Evolutionary conservation across 1,140 invertebrate species (phyloP), one percentile per base, ranked within the genome.

Genomic region (Drosophila leontia): DNA sequence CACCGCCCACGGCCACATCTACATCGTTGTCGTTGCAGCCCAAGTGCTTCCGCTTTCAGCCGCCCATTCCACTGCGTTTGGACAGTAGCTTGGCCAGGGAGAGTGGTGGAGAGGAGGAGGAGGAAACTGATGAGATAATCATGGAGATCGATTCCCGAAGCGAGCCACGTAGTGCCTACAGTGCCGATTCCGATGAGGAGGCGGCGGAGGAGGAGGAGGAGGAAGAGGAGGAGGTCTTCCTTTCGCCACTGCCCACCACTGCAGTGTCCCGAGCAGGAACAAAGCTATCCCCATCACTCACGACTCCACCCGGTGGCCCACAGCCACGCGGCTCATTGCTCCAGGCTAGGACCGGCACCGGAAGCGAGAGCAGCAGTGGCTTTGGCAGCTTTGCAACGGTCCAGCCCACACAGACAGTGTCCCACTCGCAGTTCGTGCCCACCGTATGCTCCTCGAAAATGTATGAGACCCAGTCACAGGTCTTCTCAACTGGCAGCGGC

Each of bases 401-500:
- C 7, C 67, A 70, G 2, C 35, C 59, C 9, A 51, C 56, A 1
- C 44, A 74, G 19, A 71, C 64, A 5, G 37, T 60, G 3, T 74
- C 82, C 3, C 72, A 68, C 11, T 70, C 67, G 5, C 75, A 79
- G 15, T 92, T 92, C 55, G 58, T 77, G 45, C 91, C 91, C 4
- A 74, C 79, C 5, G 53, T 87, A 0, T 91, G 87, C 62, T 92
- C 91, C 3, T 92, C 91, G 0, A 92, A 90, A 44, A 83, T 92
- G 77, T 58, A 58, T 19, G 82, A 79, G 55, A 39, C 69, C 3
- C 51, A 72, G 42, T 59, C 42, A 3, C 47, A 15, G 9, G 19
- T 58, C 53, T 50, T 56, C 23, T 55, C 13, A 48, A 37, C 17
- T 7, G 23, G n/a, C 48, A 23, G n/a, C 42, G 26, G 32, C 7